Percentiles rank a stretch among this genome's conserved stretches.
These are phyloP conservation scores for Arge pagana DNA, from an alignment of 2,888 invertebrate species.

Conservation along the genomic window DNA sequence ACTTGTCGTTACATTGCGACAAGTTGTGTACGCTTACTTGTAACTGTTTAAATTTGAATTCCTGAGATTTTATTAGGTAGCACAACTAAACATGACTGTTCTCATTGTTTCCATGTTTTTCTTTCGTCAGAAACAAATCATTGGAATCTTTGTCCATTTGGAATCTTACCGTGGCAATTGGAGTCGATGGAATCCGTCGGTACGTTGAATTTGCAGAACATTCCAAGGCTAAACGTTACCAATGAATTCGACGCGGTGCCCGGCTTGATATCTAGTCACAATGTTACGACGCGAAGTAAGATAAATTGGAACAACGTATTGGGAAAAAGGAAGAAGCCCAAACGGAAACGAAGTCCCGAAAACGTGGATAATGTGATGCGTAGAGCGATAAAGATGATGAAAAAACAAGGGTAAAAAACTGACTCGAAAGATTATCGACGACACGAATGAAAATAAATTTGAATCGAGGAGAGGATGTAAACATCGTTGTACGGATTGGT, in stretches of 20 bases:
- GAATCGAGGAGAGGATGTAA: too few species aligned
- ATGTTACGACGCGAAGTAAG: conserved; percentile 39
- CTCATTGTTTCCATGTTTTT: conserved; percentile 39
- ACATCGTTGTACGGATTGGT: too few species aligned
- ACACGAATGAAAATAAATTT: too few species aligned
- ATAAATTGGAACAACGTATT: conserved; percentile 49
- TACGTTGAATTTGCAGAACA: conserved; percentile 21
- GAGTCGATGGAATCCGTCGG: conserved; percentile 37
- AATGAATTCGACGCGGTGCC: conserved; percentile 38
- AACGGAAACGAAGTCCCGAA: conserved; percentile 35
- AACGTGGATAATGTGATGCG: conserved; percentile 37
- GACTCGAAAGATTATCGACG: too few species aligned
- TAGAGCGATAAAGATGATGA: conserved; percentile 40
- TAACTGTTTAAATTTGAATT: too few species aligned
- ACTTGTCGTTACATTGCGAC: too few species aligned
- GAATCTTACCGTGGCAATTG: conserved; percentile 60
- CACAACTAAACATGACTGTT: too few species aligned
- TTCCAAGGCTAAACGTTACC: neutral
- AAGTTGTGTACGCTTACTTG: too few species aligned
- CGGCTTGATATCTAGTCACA: conserved; percentile 40
- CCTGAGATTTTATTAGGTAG: too few species aligned
- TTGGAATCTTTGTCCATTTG: conserved; percentile 62
- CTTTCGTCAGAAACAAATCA: conserved; percentile 43
- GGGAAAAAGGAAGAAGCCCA: conserved; percentile 37
- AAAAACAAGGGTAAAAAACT: too few species aligned